A percentile compares a stretch with the other conserved stretches of the same genome.
These are phyloP conservation scores for Drosophila ananassae DNA, from an alignment of 1,140 invertebrate species.

Conservation along the genomic window DNA sequence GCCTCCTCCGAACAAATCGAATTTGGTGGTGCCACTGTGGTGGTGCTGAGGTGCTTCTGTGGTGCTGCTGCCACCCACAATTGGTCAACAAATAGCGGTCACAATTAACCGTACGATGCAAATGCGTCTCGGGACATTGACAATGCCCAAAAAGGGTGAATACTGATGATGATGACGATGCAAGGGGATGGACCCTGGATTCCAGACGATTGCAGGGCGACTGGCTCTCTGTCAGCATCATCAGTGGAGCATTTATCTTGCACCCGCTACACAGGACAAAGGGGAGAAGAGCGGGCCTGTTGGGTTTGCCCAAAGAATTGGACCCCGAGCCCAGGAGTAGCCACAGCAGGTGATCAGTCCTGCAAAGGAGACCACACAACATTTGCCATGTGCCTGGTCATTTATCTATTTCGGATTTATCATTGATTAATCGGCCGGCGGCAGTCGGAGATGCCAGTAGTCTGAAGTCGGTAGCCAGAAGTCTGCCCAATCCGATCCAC, in stretches of 20 bases:
- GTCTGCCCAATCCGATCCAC: slow-evolving; percentile 28
- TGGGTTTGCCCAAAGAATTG: slow-evolving; percentile 28
- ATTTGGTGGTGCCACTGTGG: slow-evolving; percentile 39
- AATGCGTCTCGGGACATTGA: slow-evolving; percentile 62
- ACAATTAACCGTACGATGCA: slow-evolving; percentile 82
- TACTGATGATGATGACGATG: slow-evolving; percentile 27
- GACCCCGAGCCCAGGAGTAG: slow-evolving; percentile 20
- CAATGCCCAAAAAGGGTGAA: slow-evolving; percentile 70
- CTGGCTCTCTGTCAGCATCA: slow-evolving; percentile 71
- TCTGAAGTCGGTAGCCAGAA: slow-evolving; percentile 26
- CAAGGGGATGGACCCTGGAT: slow-evolving; percentile 23
- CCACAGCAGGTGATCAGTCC: slow-evolving; percentile 69
- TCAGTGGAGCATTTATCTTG: slow-evolving; percentile 79
- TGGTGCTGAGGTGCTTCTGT: slow-evolving; percentile 10
- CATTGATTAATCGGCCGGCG: slow-evolving; percentile 78
- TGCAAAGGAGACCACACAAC: slow-evolving; percentile 65
- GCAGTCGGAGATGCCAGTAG: slow-evolving; percentile 44
- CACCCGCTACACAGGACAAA: slow-evolving; percentile 58
- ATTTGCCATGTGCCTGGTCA: slow-evolving; percentile 72
- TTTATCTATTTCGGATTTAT: slow-evolving; percentile 83
- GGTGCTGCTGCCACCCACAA: slow-evolving; percentile 71
- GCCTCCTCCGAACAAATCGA: slow-evolving; percentile 24
- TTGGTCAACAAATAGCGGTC: slow-evolving; percentile 76
- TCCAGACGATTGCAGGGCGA: slow-evolving; percentile 22
- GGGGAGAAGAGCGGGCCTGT: slow-evolving; percentile 5